Evolutionary conservation across 2,797 vertebrate species (phyloP).

Genomic region (Coracias cyanogaster): DNA sequence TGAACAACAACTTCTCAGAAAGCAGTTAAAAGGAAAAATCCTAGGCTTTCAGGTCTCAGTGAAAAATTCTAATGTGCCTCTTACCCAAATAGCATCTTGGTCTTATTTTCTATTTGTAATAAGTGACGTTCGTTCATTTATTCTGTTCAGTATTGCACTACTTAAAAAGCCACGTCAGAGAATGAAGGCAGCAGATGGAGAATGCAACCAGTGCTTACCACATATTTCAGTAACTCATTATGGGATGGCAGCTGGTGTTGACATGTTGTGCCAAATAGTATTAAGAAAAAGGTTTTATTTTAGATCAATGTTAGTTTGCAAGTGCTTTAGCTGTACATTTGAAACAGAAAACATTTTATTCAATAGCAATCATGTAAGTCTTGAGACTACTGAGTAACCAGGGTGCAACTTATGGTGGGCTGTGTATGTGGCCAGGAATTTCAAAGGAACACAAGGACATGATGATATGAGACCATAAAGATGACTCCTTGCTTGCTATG

Average conservation of each 20-base stretch:
- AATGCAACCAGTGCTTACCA: not conserved
- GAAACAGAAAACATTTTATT: not conserved
- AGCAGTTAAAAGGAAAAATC: conserved; percentile 7
- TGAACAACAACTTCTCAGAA: not conserved
- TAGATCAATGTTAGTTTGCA: not conserved
- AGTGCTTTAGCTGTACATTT: not conserved
- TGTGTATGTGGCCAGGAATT: not conserved
- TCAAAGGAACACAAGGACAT: not conserved
- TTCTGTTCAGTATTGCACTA: not conserved
- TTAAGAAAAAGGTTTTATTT: not conserved
- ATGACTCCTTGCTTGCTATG: not conserved
- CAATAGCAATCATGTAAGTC: not conserved
- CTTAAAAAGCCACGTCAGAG: not conserved
- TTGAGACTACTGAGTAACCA: not conserved
- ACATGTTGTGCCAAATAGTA: not conserved
- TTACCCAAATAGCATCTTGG: not conserved
- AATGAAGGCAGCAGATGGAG: not conserved
- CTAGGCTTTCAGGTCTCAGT: not conserved
- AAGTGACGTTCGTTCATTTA: not conserved
- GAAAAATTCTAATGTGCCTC: not conserved
- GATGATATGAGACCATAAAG: not conserved
- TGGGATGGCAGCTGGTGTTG: not conserved
- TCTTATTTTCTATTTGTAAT: not conserved
- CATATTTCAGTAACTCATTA: not conserved
- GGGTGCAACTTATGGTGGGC: not conserved